phyloP scores from a whole-genome alignment of 2,888 invertebrate genomes.

The Idaea biselata region DNA sequence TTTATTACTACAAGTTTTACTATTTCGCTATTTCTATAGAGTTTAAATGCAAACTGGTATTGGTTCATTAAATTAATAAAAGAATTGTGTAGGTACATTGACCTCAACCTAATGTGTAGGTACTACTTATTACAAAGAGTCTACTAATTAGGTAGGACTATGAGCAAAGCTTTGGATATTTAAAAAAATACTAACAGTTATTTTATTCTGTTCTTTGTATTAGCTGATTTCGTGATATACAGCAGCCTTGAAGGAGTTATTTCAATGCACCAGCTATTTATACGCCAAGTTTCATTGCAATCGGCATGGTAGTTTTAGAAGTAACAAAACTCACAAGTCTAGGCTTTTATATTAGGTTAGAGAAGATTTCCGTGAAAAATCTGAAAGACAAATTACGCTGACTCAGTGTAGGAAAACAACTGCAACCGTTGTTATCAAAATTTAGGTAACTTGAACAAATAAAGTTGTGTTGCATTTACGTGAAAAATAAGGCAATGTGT shows the following conservation, averaged over 20 bases:
- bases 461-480: slow-evolving; percentile 8
- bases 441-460: slow-evolving; percentile 1
- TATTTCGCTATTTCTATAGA: not conserved
- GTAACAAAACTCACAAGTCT: not conserved
- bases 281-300: too few relatives aligned
- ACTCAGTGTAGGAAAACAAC: not conserved
- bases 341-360: not conserved
- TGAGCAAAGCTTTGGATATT: too few relatives aligned
- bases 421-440: slow-evolving; percentile 2
- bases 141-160: too few relatives aligned
- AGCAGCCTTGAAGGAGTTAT: too few relatives aligned
- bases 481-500: slow-evolving; percentile 13
- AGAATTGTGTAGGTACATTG: too few relatives aligned
- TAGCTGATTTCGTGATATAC: too few relatives aligned
- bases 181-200: too few relatives aligned
- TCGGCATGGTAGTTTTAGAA: not conserved
- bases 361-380: not conserved
- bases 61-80: not conserved
- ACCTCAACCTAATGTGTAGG: too few relatives aligned
- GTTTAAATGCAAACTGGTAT: not conserved
- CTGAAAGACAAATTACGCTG: not conserved
- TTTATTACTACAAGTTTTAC: not conserved
- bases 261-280: too few relatives aligned
- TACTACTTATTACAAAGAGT: too few relatives aligned
- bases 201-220: too few relatives aligned